Percentiles rank a stretch among this genome's conserved stretches.
These are phyloP conservation scores for Hyphantria cunea DNA, from an alignment of 1,140 invertebrate species.

Conservation along the genomic window DNA sequence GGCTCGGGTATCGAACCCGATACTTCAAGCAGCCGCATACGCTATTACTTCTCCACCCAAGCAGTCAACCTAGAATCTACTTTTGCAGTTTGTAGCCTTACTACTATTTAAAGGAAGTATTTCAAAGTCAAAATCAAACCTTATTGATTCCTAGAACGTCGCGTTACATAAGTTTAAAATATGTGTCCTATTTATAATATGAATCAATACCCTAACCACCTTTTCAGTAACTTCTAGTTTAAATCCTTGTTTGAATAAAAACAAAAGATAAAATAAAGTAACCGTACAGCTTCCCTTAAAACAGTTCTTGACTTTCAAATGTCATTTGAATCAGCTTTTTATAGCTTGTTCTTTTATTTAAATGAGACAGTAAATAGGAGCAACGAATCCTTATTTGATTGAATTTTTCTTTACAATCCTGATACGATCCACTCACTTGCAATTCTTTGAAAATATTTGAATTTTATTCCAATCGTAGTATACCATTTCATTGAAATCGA, in stretches of 20 bases:
- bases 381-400: conserved; percentile 64
- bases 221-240: not conserved
- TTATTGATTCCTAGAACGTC: too few relatives aligned
- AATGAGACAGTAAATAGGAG: conserved; percentile 51
- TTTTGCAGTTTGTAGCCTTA: too few relatives aligned
- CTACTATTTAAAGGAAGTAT: too few relatives aligned
- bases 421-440: conserved; percentile 44
- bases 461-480: conserved; percentile 64
- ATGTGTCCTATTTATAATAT: too few relatives aligned
- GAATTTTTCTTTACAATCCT: conserved; percentile 57
- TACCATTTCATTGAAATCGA: conserved; percentile 63
- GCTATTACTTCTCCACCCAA: too few relatives aligned
- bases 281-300: not conserved
- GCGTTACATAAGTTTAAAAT: too few relatives aligned
- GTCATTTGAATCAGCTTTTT: conserved; percentile 28
- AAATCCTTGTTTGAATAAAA: not conserved
- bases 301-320: conserved; percentile 13
- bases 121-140: too few relatives aligned
- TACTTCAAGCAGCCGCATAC: too few relatives aligned
- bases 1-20: too few relatives aligned
- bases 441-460: conserved; percentile 59
- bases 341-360: conserved; percentile 53
- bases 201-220: too few relatives aligned
- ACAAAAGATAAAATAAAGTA: not conserved
- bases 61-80: too few relatives aligned